A percentile compares a stretch with the other conserved stretches of the same genome.
Conservation (phyloP, 2,888 invertebrate species). For the Melipona bicolor region DNA sequence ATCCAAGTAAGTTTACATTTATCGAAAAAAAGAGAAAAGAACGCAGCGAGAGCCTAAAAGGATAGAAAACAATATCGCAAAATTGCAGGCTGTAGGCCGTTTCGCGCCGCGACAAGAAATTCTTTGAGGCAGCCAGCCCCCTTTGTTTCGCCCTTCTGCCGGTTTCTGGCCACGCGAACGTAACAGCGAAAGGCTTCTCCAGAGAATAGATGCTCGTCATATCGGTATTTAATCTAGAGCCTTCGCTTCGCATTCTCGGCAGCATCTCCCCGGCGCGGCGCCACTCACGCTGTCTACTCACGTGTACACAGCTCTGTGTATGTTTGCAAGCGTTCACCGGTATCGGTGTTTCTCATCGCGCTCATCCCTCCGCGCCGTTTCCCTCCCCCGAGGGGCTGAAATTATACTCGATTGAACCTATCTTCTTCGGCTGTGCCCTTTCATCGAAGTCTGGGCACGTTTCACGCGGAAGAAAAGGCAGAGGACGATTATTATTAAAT, state of each 20-base stretch:
- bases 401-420: conserved; percentile 32
- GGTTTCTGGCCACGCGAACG: conserved; percentile 11
- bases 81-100: conserved; percentile 54
- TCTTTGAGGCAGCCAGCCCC: conserved; percentile 30
- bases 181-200: conserved; percentile 43
- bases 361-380: conserved; percentile 27
- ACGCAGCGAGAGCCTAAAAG: neutral
- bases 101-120: conserved; percentile 54
- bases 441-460: conserved; percentile 30
- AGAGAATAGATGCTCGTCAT: conserved; percentile 51
- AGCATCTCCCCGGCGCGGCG: conserved; percentile 10
- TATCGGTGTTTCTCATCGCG: conserved; percentile 56
- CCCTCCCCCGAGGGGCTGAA: conserved; percentile 5
- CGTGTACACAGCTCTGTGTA: conserved; percentile 25
- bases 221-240: conserved; percentile 66
- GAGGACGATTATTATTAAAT: conserved; percentile 10
- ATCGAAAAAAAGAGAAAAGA: too few species aligned
- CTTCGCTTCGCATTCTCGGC: conserved; percentile 56
- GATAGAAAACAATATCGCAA: conserved; percentile 38
- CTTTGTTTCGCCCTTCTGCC: conserved; percentile 39
- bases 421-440: neutral
- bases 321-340: conserved; percentile 42
- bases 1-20: neutral
- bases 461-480: conserved; percentile 2
- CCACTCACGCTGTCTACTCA: conserved; percentile 23